Evolutionary conservation across 2,888 invertebrate genomes (phyloP).

Genomic region (Tetheella fluctuosa): DNA sequence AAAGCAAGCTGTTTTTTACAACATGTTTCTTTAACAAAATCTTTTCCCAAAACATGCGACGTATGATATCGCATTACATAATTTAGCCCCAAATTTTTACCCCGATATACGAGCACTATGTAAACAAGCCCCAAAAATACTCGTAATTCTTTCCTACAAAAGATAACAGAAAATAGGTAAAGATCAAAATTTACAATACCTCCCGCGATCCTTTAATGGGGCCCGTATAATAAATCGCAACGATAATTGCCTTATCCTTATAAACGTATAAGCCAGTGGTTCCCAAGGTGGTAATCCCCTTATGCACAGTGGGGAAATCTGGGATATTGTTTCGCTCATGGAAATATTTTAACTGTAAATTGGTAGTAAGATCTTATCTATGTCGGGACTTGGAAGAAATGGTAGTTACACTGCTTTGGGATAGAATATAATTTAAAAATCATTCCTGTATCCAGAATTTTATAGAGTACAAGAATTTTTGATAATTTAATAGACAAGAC

Average conservation of each 20-base stretch:
- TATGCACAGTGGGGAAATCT: conserved; percentile 5
- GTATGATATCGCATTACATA: too few species aligned
- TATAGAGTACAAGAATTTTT: too few species aligned
- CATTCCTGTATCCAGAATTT: neutral
- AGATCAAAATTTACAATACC: conserved; percentile 30
- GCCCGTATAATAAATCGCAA: conserved; percentile 47
- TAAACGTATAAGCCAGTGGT: conserved; percentile 26
- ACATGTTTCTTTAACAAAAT: too few species aligned
- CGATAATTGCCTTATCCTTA: conserved; percentile 56
- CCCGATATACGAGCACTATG: neutral
- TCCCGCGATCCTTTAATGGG: conserved; percentile 19
- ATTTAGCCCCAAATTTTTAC: neutral
- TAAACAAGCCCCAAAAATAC: conserved; percentile 8
- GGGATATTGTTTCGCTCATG: neutral
- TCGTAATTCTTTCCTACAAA: conserved; percentile 11
- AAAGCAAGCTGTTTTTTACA: too few species aligned
- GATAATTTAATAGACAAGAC: too few species aligned
- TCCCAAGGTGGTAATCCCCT: conserved; percentile 9
- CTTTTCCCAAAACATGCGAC: too few species aligned
- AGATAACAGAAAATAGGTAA: conserved; percentile 22
- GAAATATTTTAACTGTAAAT: neutral
- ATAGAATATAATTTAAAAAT: neutral
- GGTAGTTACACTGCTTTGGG: neutral
- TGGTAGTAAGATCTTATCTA: neutral
- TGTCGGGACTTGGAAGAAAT: neutral